Base-by-base conservation (phyloP, 2,888 invertebrate genomes). In the Parnassius mnemosyne region DNA sequence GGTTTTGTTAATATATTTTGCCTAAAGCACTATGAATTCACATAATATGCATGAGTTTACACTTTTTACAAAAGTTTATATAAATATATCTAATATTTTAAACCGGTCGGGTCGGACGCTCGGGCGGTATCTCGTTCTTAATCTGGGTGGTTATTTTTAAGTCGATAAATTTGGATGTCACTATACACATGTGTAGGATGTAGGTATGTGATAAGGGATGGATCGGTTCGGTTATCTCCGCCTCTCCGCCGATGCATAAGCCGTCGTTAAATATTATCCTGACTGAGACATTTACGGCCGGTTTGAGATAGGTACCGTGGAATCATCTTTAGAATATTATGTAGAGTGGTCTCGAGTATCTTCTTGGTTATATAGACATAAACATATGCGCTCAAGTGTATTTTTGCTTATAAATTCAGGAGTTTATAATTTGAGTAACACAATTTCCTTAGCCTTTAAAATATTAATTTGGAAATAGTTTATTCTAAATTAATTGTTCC, bases 121-220 rank as follows among this genome's bases (percentile, higher is more conserved):
- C 46, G 25, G 41, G 73, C 74, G 75, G 77, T 89, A 87, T 87
- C 87, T 87, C 78, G 78, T 80, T 81, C 74, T 84, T 89, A 87
- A 89, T 89, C 87, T 88, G 80, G 80, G 73, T 80, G 87, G 83
- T 78, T 89, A 86, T 87, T 89, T 89, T 88, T 84, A 83, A 85
- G 87, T 82, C 89, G 84, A 89, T 89, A 90, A 90, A 90, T 89
- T 89, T 86, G 84, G 83, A 79, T 89, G 89, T 88, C 89, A 85
- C 73, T 76, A 34, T 34, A 79, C 87, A 85, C 87, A 89, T 85
- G 85, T 88, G 86, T 81, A 80, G 82, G 84, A 84, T 88, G 86
- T 81, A 80, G 82, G 84, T 78, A 76, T 80, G 75, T 85, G 88
- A 89, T 88, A 87, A 85, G 84, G 78, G 73, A 72, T 70, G 67